These are phyloP conservation scores for Agrilus biguttatus DNA, from an alignment of 2,888 invertebrate genomes.

Conservation along the genomic window DNA sequence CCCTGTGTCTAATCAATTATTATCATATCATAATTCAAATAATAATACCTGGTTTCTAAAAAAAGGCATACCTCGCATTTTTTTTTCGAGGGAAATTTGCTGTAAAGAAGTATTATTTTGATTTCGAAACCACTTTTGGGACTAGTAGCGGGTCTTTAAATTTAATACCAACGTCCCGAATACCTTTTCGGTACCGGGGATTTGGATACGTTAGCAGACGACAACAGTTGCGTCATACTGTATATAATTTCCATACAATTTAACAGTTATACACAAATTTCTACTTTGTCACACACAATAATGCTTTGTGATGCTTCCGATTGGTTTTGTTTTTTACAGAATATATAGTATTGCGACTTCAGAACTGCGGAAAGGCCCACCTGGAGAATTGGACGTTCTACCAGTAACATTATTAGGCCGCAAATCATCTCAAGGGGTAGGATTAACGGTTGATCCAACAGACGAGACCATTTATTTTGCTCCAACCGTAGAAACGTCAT, in stretches of 20 bases:
- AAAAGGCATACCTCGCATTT: too few relatives aligned
- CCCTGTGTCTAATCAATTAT: too few relatives aligned
- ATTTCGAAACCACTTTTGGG: too few relatives aligned
- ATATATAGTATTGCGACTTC: slow-evolving; percentile 65
- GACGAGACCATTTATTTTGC: slow-evolving; percentile 66
- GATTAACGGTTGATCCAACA: slow-evolving; percentile 52
- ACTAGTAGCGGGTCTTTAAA: too few relatives aligned
- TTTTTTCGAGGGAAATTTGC: too few relatives aligned
- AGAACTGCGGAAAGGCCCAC: slow-evolving; percentile 57
- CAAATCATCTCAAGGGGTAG: slow-evolving; percentile 73
- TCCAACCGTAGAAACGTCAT: slow-evolving; percentile 64
- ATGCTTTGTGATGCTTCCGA: neutral
- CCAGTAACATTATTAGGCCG: slow-evolving; percentile 66
- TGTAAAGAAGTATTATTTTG: too few relatives aligned
- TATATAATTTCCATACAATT: neutral
- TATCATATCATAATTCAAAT: too few relatives aligned
- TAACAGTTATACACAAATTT: slow-evolving; percentile 1
- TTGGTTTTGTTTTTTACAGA: slow-evolving; percentile 31
- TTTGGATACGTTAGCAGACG: too few relatives aligned
- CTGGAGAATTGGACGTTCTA: slow-evolving; percentile 51
- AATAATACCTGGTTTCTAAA: too few relatives aligned
- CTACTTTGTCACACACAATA: slow-evolving; percentile 1
- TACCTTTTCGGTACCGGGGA: too few relatives aligned
- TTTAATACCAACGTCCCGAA: too few relatives aligned
- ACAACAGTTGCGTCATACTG: too few relatives aligned